Evolutionary conservation across 2,888 invertebrate genomes (phyloP).

Genomic region (Conistra vaccinii): DNA sequence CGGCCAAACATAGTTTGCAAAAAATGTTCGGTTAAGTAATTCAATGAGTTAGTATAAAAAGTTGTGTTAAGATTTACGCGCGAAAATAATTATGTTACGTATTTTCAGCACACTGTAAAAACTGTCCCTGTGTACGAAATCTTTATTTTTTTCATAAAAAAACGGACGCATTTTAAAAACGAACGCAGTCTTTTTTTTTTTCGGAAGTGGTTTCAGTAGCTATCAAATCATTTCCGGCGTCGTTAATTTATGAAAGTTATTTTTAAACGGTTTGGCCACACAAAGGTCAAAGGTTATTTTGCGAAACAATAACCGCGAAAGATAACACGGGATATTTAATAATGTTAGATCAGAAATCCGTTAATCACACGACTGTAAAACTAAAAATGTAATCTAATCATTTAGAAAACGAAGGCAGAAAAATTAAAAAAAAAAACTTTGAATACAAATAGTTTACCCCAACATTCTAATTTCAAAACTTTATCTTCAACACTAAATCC

Average conservation of each 20-base stretch:
- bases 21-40: not conserved
- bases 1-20: not conserved
- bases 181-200: not conserved
- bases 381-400: no score
- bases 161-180: no score
- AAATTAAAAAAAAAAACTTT: not conserved
- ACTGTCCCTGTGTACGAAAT: not conserved
- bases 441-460: not conserved
- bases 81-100: conserved; percentile 9
- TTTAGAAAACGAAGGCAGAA: not conserved
- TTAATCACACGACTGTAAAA: not conserved
- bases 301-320: not conserved
- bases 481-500: not conserved
- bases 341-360: not conserved
- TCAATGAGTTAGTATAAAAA: not conserved
- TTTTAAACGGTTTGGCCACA: not conserved
- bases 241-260: not conserved
- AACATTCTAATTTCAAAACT: conserved; percentile 42
- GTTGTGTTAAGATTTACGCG: conserved; percentile 23
- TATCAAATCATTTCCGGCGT: not conserved
- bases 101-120: not conserved
- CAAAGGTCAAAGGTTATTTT: not conserved
- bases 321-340: no score
- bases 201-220: not conserved
- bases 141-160: fast-evolving